Conservation (phyloP, 1,140 invertebrate species). For the Belonocnema kinseyi region DNA sequence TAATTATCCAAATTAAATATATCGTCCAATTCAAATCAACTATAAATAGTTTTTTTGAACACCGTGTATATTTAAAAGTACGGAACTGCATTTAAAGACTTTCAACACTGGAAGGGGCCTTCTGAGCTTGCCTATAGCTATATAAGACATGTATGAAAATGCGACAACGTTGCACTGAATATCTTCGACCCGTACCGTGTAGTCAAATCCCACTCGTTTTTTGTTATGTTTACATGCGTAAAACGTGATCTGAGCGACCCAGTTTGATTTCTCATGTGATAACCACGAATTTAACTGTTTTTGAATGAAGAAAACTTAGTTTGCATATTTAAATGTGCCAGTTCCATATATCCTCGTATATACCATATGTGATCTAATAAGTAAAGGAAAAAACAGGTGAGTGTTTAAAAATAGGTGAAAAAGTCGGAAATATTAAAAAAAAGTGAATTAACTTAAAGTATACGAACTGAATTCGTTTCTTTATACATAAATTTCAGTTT, state of each 20-base stretch:
- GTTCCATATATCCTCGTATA: not conserved
- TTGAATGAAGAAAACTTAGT: no score
- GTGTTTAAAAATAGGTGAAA: no score
- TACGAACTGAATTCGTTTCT: no score
- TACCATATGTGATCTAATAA: no score
- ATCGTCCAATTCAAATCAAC: no score
- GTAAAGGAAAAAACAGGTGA: no score
- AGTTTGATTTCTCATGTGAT: constrained; percentile 6
- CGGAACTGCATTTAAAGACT: constrained; percentile 29
- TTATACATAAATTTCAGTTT: no score
- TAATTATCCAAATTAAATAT: no score
- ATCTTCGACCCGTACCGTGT: constrained; percentile 36
- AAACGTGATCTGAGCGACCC: not conserved
- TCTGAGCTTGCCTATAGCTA: constrained; percentile 38
- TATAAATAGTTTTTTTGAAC: not conserved
- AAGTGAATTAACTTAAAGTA: no score
- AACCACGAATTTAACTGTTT: not conserved
- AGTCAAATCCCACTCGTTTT: constrained; percentile 8
- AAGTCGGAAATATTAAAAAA: no score
- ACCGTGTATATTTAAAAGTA: not conserved
- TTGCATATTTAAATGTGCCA: not conserved
- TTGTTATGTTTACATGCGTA: not conserved
- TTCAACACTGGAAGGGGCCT: constrained; percentile 46
- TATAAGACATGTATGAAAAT: constrained; percentile 57
- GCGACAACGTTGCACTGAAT: constrained; percentile 53